Percentiles rank a stretch among this genome's conserved stretches.
Conservation (phyloP, 1,140 invertebrate species). For the Leucophenga varia region DNA sequence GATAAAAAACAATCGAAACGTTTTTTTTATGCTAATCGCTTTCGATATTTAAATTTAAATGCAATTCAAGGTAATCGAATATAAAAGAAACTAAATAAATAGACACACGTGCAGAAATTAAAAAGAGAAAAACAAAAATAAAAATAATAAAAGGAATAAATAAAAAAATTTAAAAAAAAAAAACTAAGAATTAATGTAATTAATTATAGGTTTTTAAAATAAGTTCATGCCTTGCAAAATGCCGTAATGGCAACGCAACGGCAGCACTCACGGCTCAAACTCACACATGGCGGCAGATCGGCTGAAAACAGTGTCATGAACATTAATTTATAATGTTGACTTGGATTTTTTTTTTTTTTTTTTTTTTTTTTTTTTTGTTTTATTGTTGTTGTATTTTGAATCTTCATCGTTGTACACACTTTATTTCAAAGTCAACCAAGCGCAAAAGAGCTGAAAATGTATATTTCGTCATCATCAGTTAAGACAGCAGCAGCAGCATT, state of each 20-base stretch:
- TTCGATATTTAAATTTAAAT: too few species aligned
- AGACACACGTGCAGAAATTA: too few species aligned
- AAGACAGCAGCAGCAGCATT: constrained; percentile 12
- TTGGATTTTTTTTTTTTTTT: constrained; percentile 32
- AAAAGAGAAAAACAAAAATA: too few species aligned
- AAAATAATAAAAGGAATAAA: too few species aligned
- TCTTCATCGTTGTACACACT: too few species aligned
- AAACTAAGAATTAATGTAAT: constrained; percentile 47
- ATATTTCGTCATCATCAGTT: constrained; percentile 39
- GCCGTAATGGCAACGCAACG: constrained; percentile 33
- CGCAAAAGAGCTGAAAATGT: constrained; percentile 45
- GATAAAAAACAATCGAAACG: too few species aligned
- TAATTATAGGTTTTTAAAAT: constrained; percentile 47
- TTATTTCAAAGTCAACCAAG: constrained; percentile 29
- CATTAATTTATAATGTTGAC: constrained; percentile 13
- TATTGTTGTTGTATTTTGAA: constrained; percentile 28
- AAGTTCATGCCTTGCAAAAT: constrained; percentile 47
- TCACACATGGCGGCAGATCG: too few species aligned
- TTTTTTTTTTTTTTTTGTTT: constrained; percentile 15
- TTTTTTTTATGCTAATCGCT: too few species aligned
- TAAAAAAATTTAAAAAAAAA: too few species aligned
- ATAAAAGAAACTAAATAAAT: too few species aligned
- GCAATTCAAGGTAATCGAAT: too few species aligned
- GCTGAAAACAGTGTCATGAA: constrained; percentile 52
- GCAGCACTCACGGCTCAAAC: constrained; percentile 15